Evolutionary conservation across 2,797 vertebrate genomes (phyloP).

Genomic region (Eospalax fontanierii): DNA sequence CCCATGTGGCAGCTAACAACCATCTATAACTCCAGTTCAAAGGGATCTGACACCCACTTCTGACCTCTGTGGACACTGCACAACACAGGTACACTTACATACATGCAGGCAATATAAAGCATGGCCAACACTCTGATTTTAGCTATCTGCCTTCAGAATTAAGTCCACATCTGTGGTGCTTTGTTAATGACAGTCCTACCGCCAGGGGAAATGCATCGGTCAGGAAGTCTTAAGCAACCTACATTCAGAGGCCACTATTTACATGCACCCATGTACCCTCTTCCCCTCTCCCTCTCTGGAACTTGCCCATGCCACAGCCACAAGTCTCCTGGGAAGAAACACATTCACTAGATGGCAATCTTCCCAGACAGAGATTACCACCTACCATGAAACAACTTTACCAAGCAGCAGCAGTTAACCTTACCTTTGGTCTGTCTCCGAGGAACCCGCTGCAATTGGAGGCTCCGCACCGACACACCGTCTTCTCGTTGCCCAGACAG

Average conservation of each 20-base stretch:
- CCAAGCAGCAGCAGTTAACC: accelerated
- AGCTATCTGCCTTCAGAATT: background rate
- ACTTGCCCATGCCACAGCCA: background rate
- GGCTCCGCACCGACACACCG: constrained; percentile 96
- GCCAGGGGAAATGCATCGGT: background rate
- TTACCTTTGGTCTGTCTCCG: constrained; percentile 97
- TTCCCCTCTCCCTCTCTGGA: no score
- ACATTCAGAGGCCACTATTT: background rate
- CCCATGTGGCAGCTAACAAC: no score
- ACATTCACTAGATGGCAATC: accelerated
- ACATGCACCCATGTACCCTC: background rate
- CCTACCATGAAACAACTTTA: background rate
- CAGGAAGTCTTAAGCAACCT: background rate
- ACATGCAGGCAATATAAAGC: background rate
- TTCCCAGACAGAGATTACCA: background rate
- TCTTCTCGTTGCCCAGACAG: constrained; percentile 99
- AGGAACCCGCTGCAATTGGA: constrained; percentile 99
- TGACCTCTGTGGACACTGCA: no score
- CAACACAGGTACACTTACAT: no score
- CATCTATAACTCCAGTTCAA: no score
- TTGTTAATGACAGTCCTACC: background rate
- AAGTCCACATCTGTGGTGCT: background rate
- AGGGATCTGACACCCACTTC: no score
- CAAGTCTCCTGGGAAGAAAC: background rate
- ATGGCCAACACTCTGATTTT: background rate